Evolutionary conservation across 1,140 invertebrate genomes (phyloP).

Genomic region (Proctacanthus coquilletti): DNA sequence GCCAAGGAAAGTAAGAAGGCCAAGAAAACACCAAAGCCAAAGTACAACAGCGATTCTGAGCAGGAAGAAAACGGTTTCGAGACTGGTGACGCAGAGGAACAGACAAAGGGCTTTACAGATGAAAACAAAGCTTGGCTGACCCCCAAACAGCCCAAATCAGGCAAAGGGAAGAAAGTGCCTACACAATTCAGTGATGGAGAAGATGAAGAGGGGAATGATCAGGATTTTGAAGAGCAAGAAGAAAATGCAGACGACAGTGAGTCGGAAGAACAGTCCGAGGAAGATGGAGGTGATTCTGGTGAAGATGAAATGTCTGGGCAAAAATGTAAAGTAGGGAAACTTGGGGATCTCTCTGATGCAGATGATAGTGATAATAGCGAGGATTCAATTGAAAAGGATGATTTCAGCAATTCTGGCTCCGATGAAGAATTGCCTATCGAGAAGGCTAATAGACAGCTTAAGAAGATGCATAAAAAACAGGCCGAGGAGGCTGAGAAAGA

Average conservation of each 20-base stretch:
- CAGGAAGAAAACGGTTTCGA: constrained; percentile 13
- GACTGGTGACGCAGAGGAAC: constrained; percentile 5
- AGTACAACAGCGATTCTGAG: constrained; percentile 24
- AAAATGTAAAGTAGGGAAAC: too few relatives aligned
- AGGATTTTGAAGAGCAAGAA: constrained; percentile 11
- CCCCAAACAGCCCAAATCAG: constrained; percentile 33
- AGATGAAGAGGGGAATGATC: constrained; percentile 10
- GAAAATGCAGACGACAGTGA: too few relatives aligned
- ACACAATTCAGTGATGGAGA: constrained; percentile 11
- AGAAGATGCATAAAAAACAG: constrained; percentile 52
- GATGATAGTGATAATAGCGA: constrained; percentile 15
- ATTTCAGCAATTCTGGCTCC: constrained; percentile 32
- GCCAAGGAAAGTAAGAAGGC: constrained; percentile 23
- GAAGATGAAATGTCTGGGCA: constrained; percentile 25
- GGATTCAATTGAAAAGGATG: constrained; percentile 18
- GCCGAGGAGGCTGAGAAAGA: constrained; percentile 65
- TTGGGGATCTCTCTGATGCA: constrained; percentile 11
- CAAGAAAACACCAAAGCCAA: constrained; percentile 9
- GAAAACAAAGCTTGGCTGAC: constrained; percentile 54
- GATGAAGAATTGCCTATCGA: constrained; percentile 71
- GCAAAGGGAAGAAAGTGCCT: constrained; percentile 17
- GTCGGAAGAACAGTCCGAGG: constrained; percentile 12
- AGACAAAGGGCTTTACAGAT: constrained; percentile 41
- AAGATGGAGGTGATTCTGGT: constrained; percentile 16
- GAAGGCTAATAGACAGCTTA: constrained; percentile 65